Conservation (phyloP, 2,113 vertebrate genomes). For the Neopipo cinnamomea region DNA sequence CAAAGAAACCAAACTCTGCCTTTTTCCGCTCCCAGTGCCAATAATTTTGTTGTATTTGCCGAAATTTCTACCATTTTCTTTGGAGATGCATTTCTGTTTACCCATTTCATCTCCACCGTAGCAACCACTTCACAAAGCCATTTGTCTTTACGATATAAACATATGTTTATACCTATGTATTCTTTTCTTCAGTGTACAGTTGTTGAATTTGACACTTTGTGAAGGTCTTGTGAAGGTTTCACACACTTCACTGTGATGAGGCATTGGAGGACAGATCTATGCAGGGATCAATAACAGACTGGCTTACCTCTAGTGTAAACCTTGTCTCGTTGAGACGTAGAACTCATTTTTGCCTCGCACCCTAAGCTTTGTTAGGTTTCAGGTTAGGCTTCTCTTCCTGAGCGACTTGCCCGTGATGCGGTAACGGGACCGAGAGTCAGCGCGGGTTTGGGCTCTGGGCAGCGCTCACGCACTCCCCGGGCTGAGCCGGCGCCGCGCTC, state of each 20-base stretch:
- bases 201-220: not conserved
- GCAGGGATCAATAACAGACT: not conserved
- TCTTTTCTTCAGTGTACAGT: not conserved
- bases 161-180: accelerated
- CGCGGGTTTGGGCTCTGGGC: accelerated
- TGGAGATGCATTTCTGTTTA: not conserved
- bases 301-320: not conserved
- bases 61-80: not conserved
- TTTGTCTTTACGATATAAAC: not conserved
- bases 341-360: not conserved
- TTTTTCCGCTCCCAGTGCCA: not conserved
- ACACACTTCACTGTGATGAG: not conserved
- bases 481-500: not conserved
- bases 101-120: not conserved
- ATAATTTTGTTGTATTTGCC: not conserved
- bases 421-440: accelerated
- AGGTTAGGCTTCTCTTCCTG: not conserved
- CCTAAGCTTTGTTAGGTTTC: not conserved
- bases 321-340: not conserved
- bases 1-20: not conserved
- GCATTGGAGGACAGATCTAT: not conserved
- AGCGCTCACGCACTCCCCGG: accelerated
- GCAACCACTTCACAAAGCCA: not conserved
- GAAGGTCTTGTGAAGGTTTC: not conserved
- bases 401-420: accelerated